Base-by-base conservation (phyloP, 2,797 vertebrate genomes). In the Sphenopsis melanotis region DNA sequence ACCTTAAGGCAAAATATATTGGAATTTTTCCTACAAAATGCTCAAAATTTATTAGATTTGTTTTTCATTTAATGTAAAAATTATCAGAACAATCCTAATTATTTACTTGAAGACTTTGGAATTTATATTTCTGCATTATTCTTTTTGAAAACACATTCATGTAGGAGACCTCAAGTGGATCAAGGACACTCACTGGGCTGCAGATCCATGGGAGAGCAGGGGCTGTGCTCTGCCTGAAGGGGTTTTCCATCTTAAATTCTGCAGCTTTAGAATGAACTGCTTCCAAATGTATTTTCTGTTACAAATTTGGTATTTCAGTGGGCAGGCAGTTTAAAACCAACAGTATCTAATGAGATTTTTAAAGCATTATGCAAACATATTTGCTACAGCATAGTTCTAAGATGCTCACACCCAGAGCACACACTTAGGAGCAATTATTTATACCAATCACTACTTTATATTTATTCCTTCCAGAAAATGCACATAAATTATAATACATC, bases 261-360 rank as follows among this genome's bases (percentile, higher is more conserved):
- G 56, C 53, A 92, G 72, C 85, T 95, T 81, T 57, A 75, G 84
- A 89, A 85, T 57, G 59, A 91, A 89, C 50, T 65, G 44, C 47
- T 93, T 87, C 72, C 65, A 85, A 85, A 86, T 76, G 9, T 78
- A 76, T 88, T 78, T 94, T 78, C 79, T 92, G 39, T 36, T 83
- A 92, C 1, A 1, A 89, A 88, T 88, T 78, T 65, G 55, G 39
- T 79, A 79, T 80, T 92, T 95, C 79, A 88, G 69, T 90, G 50
- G 79, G 42, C 37, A 83, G 61, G 74, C 72, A 85, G 76, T 55
- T 85, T 83, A 83, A 89, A 84, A 78, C n/a, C 90, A 95, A 89
- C 46, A 91, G 72, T 50, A 80, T 39, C 86, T 88, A 93, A 95
- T 56, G 69, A 89, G 90, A 93, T 86, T 95, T 94, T 92, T 68